Evolutionary conservation across 2,888 invertebrate species (phyloP), one percentile per base, ranked within the genome.

Genomic region (Lamproptera curius): DNA sequence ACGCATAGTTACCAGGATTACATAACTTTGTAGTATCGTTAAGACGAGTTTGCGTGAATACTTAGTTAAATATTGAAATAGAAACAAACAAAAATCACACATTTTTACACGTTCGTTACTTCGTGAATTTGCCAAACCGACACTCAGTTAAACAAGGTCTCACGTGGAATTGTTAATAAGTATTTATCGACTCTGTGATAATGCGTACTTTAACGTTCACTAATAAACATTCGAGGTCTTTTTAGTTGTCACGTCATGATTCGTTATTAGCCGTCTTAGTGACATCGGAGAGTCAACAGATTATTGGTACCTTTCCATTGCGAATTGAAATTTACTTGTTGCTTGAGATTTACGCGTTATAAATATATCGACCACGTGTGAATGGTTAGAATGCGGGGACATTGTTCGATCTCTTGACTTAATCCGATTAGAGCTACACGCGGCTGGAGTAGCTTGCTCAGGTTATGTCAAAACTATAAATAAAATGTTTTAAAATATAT

Each of bases 331-430:
- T 8, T 42, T 33, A 15, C 23, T 16, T 40, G 26, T 33, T 16
- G 41, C 34, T 34, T 44, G 16, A 36, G 39, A 28, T 45, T 44
- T 23, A 4, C 23, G 23, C 62, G 63, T 51, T 73, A 71, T 75
- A 76, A 70, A 72, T 73, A 63, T 75, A 76, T 57, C 54, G 47
- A 70, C 76, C 85, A 84, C 84, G 84, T 83, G 82, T 66, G 66
- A 56, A 50, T 48, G 49, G 39, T 48, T 46, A 48, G 43, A 52
- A 53, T 58, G 62, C 58, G 70, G 71, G 73, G 71, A 76, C 76
- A 74, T 63, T 69, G 73, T 69, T 68, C 73, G 59, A 57, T 57
- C 53, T 44, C 58, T 56, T 63, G 62, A 62, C 62, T 58, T 62
- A 61, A 62, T 40, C 59, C 60, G 61, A 74, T 78, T 78, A 72